phyloP scores from a whole-genome alignment of 2,888 invertebrate species.

The Exocentrus adspersus region DNA sequence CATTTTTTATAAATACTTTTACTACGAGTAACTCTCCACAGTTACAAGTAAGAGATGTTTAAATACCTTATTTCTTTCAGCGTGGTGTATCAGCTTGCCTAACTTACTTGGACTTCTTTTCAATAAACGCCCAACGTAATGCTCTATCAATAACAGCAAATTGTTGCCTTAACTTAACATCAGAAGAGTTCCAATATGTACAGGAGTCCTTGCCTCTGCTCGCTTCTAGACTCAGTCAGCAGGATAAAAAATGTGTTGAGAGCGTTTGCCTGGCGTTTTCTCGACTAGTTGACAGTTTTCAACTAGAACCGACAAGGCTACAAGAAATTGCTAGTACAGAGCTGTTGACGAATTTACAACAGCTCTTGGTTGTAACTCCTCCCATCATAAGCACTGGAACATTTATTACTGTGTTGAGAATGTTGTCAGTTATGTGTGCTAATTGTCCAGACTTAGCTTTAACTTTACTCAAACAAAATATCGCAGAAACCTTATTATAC shows the following conservation, averaged over 20 bases:
- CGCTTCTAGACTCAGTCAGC: conserved; percentile 81
- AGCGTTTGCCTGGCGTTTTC: conserved; percentile 97
- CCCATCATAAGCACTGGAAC: conserved; percentile 95
- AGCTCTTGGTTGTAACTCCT: conserved; percentile 92
- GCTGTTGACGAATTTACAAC: conserved; percentile 91
- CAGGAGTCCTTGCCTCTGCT: conserved; percentile 87
- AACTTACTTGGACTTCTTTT: conserved; percentile 98
- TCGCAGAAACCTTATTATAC: conserved; percentile 94
- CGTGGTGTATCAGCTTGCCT: conserved; percentile 96
- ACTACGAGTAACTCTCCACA: no score
- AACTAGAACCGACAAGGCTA: conserved; percentile 87
- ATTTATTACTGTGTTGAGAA: conserved; percentile 95
- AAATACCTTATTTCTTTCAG: conserved; percentile 64
- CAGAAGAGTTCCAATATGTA: conserved; percentile 94
- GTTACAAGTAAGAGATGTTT: no score
- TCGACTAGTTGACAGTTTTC: conserved; percentile 95
- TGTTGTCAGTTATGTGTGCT: conserved; percentile 96
- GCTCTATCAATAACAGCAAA: conserved; percentile 97
- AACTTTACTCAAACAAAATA: conserved; percentile 91
- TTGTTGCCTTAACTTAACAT: conserved; percentile 93
- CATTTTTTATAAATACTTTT: not conserved
- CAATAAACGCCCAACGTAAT: conserved; percentile 96
- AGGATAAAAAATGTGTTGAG: conserved; percentile 98
- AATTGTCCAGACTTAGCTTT: conserved; percentile 95
- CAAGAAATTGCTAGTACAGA: conserved; percentile 93